Percentiles rank a stretch among this genome's conserved stretches.
These are phyloP conservation scores for Lonchura striata DNA, from an alignment of 2,113 vertebrate genomes.

Conservation along the genomic window DNA sequence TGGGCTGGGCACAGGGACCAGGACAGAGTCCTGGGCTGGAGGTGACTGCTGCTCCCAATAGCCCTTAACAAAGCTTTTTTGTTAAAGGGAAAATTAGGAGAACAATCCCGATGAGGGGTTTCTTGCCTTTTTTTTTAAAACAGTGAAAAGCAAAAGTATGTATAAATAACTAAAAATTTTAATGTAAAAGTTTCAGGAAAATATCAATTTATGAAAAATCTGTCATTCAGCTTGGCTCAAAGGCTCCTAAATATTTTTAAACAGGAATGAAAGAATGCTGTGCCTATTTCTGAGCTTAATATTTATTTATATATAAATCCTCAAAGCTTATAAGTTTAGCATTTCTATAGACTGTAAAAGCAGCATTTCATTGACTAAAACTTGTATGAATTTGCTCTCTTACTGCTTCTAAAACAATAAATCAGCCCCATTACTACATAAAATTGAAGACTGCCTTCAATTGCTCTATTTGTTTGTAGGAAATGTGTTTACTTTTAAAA, in stretches of 20 bases:
- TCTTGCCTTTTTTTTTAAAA: background rate
- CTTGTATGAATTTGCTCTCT: conserved; percentile 26
- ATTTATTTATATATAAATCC: conserved; percentile 52
- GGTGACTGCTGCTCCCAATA: background rate
- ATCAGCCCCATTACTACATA: conserved; percentile 29
- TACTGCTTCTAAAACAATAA: conserved; percentile 16
- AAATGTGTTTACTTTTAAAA: conserved; percentile 51
- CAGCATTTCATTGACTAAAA: conserved; percentile 45
- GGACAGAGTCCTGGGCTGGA: background rate
- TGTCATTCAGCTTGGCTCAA: background rate
- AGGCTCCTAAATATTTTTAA: conserved; percentile 28
- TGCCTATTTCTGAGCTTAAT: background rate
- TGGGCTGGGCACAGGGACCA: accelerated
- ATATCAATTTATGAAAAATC: background rate
- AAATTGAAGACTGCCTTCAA: conserved; percentile 47
- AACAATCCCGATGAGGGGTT: background rate
- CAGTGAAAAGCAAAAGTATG: background rate
- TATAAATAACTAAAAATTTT: background rate
- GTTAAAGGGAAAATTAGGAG: background rate
- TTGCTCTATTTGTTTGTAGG: conserved; percentile 47
- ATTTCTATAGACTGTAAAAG: conserved; percentile 17
- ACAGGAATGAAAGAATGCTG: background rate
- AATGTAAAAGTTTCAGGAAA: background rate
- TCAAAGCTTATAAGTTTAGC: background rate
- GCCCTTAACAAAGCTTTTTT: background rate